A percentile compares a stretch with the other conserved stretches of the same genome.
These are phyloP conservation scores for Phoxinus phoxinus DNA, from an alignment of 2,113 vertebrate genomes.

Conservation along the genomic window DNA sequence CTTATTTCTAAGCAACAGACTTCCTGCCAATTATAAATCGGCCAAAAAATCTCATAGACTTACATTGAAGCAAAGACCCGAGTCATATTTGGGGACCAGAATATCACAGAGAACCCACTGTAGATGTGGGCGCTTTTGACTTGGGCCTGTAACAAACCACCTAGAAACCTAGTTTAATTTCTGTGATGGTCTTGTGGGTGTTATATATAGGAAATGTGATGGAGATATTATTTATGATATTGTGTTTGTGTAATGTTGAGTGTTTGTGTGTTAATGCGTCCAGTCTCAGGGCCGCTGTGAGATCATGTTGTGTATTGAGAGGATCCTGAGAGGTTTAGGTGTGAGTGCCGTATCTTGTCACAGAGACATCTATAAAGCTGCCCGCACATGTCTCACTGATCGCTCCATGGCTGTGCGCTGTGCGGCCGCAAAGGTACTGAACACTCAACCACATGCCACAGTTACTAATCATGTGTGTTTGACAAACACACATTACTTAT, in stretches of 20 bases:
- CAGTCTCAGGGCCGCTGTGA: slow-evolving; percentile 96
- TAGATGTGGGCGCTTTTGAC: neutral
- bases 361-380: slow-evolving; percentile 93
- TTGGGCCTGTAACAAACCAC: no score
- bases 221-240: no score
- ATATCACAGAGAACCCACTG: neutral
- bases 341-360: slow-evolving; percentile 82
- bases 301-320: slow-evolving; percentile 90
- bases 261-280: slow-evolving; percentile 15
- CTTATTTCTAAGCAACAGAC: no score
- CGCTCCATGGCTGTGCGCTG: slow-evolving; percentile 94
- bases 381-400: slow-evolving; percentile 86
- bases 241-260: neutral
- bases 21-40: no score
- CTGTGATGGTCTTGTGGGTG: no score
- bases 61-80: neutral
- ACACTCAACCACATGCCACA: neutral
- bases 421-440: slow-evolving; percentile 87
- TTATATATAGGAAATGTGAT: no score
- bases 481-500: neutral
- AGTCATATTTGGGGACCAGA: neutral
- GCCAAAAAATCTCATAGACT: neutral
- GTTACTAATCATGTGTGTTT: neutral
- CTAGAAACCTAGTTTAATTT: no score
- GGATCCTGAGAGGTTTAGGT: slow-evolving; percentile 86